A percentile compares a stretch with the other conserved stretches of the same genome.
phyloP scores from a whole-genome alignment of 1,140 invertebrate species.

The Drosophila cardini region DNA sequence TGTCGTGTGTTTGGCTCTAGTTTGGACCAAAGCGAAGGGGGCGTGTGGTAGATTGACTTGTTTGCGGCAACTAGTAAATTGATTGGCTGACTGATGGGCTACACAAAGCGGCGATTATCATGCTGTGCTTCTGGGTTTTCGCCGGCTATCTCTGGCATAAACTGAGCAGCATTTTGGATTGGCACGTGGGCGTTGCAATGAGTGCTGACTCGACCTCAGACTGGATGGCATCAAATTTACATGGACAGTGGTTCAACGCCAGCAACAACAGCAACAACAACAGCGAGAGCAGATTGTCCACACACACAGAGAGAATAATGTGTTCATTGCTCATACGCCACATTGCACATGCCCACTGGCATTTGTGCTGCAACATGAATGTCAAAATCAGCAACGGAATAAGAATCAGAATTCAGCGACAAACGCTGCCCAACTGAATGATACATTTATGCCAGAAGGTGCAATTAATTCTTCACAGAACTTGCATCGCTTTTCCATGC shows the following conservation, averaged over 20 bases:
- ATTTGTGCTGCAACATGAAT: conserved; percentile 42
- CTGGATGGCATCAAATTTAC: conserved; percentile 58
- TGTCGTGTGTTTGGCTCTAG: conserved; percentile 18
- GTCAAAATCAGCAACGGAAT: conserved; percentile 19
- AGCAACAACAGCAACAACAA: conserved; percentile 4
- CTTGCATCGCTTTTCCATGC: conserved; percentile 4
- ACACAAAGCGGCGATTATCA: conserved; percentile 62
- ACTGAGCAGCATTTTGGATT: conserved; percentile 43
- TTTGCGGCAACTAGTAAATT: conserved; percentile 68
- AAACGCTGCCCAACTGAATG: conserved; percentile 36
- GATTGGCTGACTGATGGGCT: conserved; percentile 74
- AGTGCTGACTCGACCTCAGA: conserved; percentile 32
- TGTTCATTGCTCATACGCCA: conserved; percentile 39
- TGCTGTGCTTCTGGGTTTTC: conserved; percentile 33
- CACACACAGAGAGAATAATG: conserved; percentile 14
- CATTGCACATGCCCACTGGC: conserved; percentile 30
- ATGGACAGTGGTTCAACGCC: conserved; percentile 31
- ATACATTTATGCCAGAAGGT: conserved; percentile 37
- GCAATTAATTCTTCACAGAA: conserved; percentile 31
- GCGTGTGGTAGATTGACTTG: conserved; percentile 36
- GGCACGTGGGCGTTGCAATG: conserved; percentile 72
- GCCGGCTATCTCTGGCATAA: conserved; percentile 21
- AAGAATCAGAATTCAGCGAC: conserved; percentile 19
- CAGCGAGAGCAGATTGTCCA: conserved; percentile 15
- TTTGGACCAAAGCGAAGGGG: conserved; percentile 21